Percentiles rank a stretch among this genome's conserved stretches.
phyloP scores from a whole-genome alignment of 2,888 invertebrate genomes.

The Drosophila cognata region DNA sequence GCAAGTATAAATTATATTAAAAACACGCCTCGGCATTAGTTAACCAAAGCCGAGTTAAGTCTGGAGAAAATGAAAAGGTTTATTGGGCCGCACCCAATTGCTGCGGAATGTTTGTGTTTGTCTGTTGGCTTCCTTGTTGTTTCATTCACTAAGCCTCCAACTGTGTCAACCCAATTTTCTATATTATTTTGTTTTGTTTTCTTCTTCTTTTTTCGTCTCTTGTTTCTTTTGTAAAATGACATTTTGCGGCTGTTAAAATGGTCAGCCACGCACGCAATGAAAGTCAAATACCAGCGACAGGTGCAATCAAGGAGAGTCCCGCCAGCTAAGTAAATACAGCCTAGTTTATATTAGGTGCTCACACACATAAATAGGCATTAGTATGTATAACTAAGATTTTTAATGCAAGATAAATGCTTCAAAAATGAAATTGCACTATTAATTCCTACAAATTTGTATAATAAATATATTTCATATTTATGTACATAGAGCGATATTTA shows the following conservation, averaged over 20 bases:
- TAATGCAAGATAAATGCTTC: conserved; percentile 39
- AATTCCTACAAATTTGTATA: not conserved
- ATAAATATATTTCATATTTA: not conserved
- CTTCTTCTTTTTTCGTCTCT: conserved; percentile 14
- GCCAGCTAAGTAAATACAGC: conserved; percentile 1
- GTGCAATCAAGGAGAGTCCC: conserved; percentile 50
- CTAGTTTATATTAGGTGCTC: conserved; percentile 7
- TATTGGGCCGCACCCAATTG: conserved; percentile 38
- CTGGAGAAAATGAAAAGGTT: conserved; percentile 4
- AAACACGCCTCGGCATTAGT: not conserved
- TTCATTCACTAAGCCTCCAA: conserved; percentile 23
- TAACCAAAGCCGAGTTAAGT: conserved; percentile 1
- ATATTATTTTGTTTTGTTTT: conserved; percentile 16
- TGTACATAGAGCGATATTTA: not conserved
- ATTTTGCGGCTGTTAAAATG: conserved; percentile 75
- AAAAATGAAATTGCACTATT: not conserved
- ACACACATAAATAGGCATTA: conserved; percentile 11
- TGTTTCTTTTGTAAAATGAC: conserved; percentile 57
- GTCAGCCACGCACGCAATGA: conserved; percentile 69
- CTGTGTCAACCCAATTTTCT: conserved; percentile 18
- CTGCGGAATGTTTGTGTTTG: not conserved
- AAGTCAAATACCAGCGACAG: conserved; percentile 62
- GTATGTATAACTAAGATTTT: conserved; percentile 20
- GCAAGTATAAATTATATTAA: not conserved
- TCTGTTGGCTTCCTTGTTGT: conserved; percentile 16